Evolutionary conservation across 2,113 vertebrate species (phyloP), one percentile per base, ranked within the genome.

Genomic region (Etheostoma spectabile): DNA sequence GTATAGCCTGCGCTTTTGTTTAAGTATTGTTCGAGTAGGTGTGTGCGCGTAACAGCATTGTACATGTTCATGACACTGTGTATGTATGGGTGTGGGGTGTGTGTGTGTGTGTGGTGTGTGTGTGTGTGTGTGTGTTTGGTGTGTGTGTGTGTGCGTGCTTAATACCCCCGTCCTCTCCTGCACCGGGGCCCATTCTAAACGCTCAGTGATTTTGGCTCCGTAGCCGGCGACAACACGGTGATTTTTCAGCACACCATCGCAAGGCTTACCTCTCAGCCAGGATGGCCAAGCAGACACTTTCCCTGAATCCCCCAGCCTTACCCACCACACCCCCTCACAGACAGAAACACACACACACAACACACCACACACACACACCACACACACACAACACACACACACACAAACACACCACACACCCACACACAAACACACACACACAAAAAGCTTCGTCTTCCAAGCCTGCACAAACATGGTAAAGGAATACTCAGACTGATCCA

Each of bases 1-100:
- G 73, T 89, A 80, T 92, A 86, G 87, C 86, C 90, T 90, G 81
- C 75, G 80, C 86, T 81, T 93, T 92, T 90, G 92, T 91, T 76
- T 73, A 69, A 85, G 85, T 70, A 92, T 91, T 90, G 86, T 91
- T 82, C 46, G 77, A 82, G 85, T 80, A 83, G 82, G 66, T 88
- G 85, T 86, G 88, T 65, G 42, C 21, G 55, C 19, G 57, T 73
- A 72, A 66, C 65, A 76, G 63, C 83, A 83, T 57, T 78, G 84
- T 77, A 67, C 77, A 71, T 74, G 82, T 71, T 55, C 65, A 61
- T 33, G 59, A 51, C 48, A 74, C 11, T 73, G 57, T 82, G 82
- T 84, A 60, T 46, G 49, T 73, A n/a, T n/a, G n/a, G n/a, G n/a
- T n/a, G n/a, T n/a, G n/a, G n/a, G n/a, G n/a, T n/a, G n/a, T n/a